Percentiles rank a stretch among this genome's conserved stretches.
phyloP scores from a whole-genome alignment of 2,888 invertebrate species.

The Augochlorella aurata region DNA sequence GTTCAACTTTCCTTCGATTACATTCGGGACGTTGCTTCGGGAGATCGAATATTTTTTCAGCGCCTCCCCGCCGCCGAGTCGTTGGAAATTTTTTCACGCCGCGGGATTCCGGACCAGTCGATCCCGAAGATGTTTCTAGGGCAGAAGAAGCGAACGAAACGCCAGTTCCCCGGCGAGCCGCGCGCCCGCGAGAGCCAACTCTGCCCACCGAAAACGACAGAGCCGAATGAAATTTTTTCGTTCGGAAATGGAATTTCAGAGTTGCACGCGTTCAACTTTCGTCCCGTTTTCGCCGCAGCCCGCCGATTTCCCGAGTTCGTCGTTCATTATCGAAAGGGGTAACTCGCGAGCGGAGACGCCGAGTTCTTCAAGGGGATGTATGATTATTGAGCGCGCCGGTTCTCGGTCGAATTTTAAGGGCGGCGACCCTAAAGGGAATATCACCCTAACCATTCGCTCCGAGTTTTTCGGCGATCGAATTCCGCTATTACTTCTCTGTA shows the following conservation, averaged over 20 bases:
- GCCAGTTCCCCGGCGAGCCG: not conserved
- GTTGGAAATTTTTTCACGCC: not conserved
- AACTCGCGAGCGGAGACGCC: constrained; percentile 38
- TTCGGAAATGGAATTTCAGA: constrained; percentile 19
- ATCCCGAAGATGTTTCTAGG: not conserved
- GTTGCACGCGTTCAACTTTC: constrained; percentile 22
- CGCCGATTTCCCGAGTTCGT: constrained; percentile 51
- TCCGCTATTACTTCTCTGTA: not conserved
- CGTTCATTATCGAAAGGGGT: constrained; percentile 53
- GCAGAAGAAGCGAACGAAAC: not conserved
- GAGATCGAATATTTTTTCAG: constrained; percentile 27
- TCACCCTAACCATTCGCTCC: constrained; percentile 31
- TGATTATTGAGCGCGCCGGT: constrained; percentile 70
- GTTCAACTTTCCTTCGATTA: constrained; percentile 53
- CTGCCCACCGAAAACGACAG: too few relatives aligned
- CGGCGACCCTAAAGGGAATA: constrained; percentile 70
- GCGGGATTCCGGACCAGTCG: constrained; percentile 12
- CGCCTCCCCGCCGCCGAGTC: too few relatives aligned
- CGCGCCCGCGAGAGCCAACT: not conserved
- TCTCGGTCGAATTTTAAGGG: constrained; percentile 70
- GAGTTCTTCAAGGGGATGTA: constrained; percentile 77
- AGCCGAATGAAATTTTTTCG: constrained; percentile 25
- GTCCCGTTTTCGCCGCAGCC: not conserved
- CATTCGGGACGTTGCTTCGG: constrained; percentile 39
- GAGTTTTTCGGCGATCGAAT: constrained; percentile 14